Base-by-base conservation (phyloP, 2,888 invertebrate species). In the Heliconius ethilla region DNA sequence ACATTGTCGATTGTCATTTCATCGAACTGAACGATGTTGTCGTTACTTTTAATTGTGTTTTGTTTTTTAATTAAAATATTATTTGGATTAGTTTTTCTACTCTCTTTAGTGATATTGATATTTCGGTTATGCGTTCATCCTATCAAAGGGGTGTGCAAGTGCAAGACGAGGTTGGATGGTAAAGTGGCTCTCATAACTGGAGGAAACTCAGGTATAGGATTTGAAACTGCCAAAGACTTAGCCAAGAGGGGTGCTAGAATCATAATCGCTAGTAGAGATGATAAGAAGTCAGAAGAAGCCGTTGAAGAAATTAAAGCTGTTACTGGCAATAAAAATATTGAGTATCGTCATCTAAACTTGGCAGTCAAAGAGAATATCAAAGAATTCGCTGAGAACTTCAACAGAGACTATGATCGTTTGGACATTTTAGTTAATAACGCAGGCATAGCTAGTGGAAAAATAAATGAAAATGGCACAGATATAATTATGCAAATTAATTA, bases 201-300 rank as follows among this genome's bases (percentile, higher is more conserved):
- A 11, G 96, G 97, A 0, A 98, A 97, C 88, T 96, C 96, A 1
- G 98, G 98, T 4, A 97, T 98, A 78, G 98, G 98, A 2, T 96
- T 96, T 86, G 97, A 97, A 90, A 96, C 97, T 0, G 97, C 96
- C 0, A 91, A 92, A 78, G 96, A 96, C 83, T 89, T 98, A 81
- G 97, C 97, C 0, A 93, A 91, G 81, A 91, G 97, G 80, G 96
- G 96, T 7, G 98, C 97, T 0, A 96, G 95, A 85, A 90, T 94
- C 33, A 85, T 93, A 78, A 97, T 98, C 95, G 98, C 98, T 1
- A 97, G 98, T 86, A 94, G 97, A 81, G 95, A 98, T 88, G 92
- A 96, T 85, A 86, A 94, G 10, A 96, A 95, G 90, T 97, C 98
- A 84, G 96, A 96, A 91, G 90, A 93, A 95, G 95, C 96, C 0